phyloP scores from a whole-genome alignment of 1,140 invertebrate genomes.

The Panagrolaimus sp. region DNA sequence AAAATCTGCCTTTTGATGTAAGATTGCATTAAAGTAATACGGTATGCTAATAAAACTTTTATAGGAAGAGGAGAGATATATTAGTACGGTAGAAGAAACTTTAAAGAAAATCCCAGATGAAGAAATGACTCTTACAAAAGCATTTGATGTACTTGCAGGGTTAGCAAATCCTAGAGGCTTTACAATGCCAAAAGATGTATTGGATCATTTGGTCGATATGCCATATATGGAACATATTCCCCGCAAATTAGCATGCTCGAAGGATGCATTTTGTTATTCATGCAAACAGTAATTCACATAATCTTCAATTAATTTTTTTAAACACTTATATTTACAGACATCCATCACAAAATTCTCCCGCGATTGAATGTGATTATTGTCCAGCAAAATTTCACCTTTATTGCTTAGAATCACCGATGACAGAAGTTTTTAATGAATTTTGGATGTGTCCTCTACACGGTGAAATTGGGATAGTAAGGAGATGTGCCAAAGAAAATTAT shows the following conservation, averaged over 20 bases:
- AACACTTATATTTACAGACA: not conserved
- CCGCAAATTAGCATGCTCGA: not conserved
- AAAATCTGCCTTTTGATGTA: constrained; percentile 5
- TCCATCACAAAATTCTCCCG: not conserved
- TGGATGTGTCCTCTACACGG: constrained; percentile 6
- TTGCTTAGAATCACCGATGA: constrained; percentile 3
- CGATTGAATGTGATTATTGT: constrained; percentile 9
- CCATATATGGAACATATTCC: constrained; percentile 9
- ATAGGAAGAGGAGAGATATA: constrained; percentile 4
- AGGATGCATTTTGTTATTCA: not conserved
- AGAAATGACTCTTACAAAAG: not conserved
- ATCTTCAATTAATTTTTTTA: too few relatives aligned
- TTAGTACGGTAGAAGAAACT: not conserved
- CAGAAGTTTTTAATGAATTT: constrained; percentile 4
- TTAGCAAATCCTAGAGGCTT: not conserved
- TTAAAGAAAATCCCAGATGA: not conserved
- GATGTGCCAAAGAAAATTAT: not conserved
- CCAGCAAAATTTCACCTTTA: constrained; percentile 1
- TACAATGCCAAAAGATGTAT: not conserved
- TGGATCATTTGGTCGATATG: not conserved
- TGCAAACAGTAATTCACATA: not conserved
- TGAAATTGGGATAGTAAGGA: not conserved
- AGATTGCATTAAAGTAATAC: not conserved
- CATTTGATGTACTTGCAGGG: not conserved
- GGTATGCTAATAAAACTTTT: not conserved